phyloP scores from a whole-genome alignment of 2,797 vertebrate species.

The Crenuchus spilurus region DNA sequence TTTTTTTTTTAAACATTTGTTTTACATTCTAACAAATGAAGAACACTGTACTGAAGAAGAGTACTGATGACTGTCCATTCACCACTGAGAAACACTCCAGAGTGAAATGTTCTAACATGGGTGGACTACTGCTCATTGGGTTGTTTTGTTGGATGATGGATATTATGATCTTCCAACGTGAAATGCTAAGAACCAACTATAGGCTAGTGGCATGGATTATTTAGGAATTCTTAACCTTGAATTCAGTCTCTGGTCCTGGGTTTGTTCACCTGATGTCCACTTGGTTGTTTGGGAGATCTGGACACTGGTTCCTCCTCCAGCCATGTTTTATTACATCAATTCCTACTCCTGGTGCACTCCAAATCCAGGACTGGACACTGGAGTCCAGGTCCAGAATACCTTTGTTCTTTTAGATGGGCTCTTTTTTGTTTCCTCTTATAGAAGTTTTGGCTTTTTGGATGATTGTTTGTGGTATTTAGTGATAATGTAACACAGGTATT shows the following conservation, averaged over 20 bases:
- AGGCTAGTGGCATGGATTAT: too few species aligned
- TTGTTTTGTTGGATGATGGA: neutral
- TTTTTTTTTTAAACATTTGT: neutral
- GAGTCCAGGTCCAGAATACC: neutral
- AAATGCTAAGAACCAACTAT: neutral
- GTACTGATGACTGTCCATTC: neutral
- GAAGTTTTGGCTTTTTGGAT: neutral
- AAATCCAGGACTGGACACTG: neutral
- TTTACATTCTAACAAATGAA: neutral
- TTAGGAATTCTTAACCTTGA: neutral
- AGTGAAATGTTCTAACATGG: neutral
- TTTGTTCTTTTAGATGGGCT: too few species aligned
- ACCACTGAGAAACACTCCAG: neutral
- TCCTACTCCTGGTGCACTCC: too few species aligned
- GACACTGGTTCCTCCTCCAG: too few species aligned
- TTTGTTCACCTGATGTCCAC: neutral
- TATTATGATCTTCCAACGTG: neutral
- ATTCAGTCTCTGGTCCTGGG: neutral
- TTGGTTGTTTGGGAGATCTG: too few species aligned
- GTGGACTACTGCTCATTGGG: neutral
- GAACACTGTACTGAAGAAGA: neutral
- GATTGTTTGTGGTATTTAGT: neutral
- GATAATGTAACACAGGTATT: slow-evolving; percentile 9
- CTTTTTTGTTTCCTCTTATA: neutral
- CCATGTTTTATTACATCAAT: too few species aligned